Conservation (phyloP, 1,140 invertebrate genomes). For the Tetranychus cinnabarinus region DNA sequence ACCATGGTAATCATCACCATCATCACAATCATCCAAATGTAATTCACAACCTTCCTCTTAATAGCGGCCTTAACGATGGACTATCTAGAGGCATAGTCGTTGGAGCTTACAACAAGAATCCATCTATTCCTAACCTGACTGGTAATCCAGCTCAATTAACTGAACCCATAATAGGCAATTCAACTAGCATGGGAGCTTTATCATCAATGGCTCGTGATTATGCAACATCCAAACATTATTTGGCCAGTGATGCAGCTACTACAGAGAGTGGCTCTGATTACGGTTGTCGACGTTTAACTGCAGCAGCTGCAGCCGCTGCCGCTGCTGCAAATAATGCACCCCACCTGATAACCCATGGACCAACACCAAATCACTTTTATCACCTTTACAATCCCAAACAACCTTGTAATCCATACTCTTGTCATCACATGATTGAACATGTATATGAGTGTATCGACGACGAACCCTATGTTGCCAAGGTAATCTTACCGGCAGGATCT, state of each 20-base stretch:
- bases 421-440: slow-evolving; percentile 7
- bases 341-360: background rate
- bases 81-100: too few species aligned
- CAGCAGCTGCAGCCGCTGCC: background rate
- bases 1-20: background rate
- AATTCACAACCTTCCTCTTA: background rate
- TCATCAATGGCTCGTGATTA: background rate
- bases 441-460: slow-evolving; percentile 10
- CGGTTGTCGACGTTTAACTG: background rate
- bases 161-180: background rate
- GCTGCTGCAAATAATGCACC: background rate
- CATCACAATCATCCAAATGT: background rate
- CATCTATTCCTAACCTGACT: background rate
- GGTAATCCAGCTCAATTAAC: background rate
- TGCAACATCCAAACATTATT: background rate
- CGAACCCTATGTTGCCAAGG: slow-evolving; percentile 3
- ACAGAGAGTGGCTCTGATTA: background rate
- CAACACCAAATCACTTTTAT: background rate
- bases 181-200: background rate
- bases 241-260: background rate
- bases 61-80: too few species aligned
- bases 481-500: background rate
- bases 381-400: background rate
- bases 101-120: background rate
- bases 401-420: background rate